A percentile compares a stretch with the other conserved stretches of the same genome.
These are phyloP conservation scores for Andrena minutula DNA, from an alignment of 2,888 invertebrate species.

Conservation along the genomic window DNA sequence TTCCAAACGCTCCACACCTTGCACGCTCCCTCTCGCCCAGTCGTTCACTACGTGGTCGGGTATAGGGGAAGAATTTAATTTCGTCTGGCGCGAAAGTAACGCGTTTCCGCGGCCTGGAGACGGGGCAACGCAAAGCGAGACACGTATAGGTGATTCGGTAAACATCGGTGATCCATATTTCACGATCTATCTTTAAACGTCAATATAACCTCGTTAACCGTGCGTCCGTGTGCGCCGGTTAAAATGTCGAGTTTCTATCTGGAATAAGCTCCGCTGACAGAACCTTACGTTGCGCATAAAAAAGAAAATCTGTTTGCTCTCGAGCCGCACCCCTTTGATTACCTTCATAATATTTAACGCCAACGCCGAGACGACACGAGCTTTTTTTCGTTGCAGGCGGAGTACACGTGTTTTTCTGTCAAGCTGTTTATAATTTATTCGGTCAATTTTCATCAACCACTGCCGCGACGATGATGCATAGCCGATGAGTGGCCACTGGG, in stretches of 20 bases:
- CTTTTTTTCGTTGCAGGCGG: no score
- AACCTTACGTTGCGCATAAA: constrained; percentile 17
- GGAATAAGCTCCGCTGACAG: not conserved
- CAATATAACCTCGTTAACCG: constrained; percentile 32
- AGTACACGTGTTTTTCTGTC: not conserved
- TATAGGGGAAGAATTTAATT: constrained; percentile 14
- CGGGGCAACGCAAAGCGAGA: constrained; percentile 27
- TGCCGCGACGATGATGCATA: not conserved
- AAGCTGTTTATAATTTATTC: constrained; percentile 2
- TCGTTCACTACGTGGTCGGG: not conserved
- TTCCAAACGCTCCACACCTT: not conserved
- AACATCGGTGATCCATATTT: constrained; percentile 51
- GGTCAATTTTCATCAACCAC: not conserved
- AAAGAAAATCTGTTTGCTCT: constrained; percentile 24
- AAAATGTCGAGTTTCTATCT: constrained; percentile 36
- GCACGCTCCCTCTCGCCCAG: not conserved
- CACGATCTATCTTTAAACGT: constrained; percentile 40
- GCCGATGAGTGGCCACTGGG: not conserved
- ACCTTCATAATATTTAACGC: not conserved
- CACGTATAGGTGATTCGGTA: constrained; percentile 35
- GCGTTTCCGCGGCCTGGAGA: constrained; percentile 1
- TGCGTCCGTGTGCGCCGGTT: not conserved
- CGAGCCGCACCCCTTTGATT: not conserved
- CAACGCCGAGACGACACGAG: not conserved
- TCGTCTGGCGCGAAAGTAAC: not conserved